Conservation (phyloP, 2,888 invertebrate genomes). For the Drosophila mercatorum region DNA sequence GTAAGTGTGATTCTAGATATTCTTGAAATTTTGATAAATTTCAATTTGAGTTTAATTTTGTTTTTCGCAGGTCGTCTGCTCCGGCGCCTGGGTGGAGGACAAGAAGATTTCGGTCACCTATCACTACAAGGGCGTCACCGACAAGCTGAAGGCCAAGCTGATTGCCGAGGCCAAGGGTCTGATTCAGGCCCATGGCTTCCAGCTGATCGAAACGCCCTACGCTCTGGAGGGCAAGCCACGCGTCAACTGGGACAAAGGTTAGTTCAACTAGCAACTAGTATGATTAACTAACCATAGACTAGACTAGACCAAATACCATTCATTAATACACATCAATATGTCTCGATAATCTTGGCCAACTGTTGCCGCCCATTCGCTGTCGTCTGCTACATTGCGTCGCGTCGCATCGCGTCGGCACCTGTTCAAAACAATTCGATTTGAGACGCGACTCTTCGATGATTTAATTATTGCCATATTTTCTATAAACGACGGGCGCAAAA, state of each 20-base stretch:
- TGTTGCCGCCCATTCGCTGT: slow-evolving; percentile 68
- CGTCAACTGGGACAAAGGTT: slow-evolving; percentile 91
- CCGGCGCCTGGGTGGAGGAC: slow-evolving; percentile 92
- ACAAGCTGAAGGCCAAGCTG: slow-evolving; percentile 86
- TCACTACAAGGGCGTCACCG: slow-evolving; percentile 90
- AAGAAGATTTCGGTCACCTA: slow-evolving; percentile 90
- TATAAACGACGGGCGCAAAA: slow-evolving; percentile 42
- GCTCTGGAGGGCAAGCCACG: slow-evolving; percentile 92
- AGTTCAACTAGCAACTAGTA: slow-evolving; percentile 48
- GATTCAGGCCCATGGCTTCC: slow-evolving; percentile 89
- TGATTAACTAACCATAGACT: slow-evolving; percentile 15
- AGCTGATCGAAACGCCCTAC: slow-evolving; percentile 89
- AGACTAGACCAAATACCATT: background rate
- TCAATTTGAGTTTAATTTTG: background rate
- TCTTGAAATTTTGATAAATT: background rate
- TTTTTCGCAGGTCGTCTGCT: slow-evolving; percentile 86
- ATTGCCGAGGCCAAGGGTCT: slow-evolving; percentile 87
- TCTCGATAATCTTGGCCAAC: slow-evolving; percentile 54
- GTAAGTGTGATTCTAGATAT: slow-evolving; percentile 73
- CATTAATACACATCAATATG: slow-evolving; percentile 9
- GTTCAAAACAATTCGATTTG: slow-evolving; percentile 77
- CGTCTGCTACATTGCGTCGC: slow-evolving; percentile 22
- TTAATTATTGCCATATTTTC: slow-evolving; percentile 69
- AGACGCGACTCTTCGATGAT: slow-evolving; percentile 68
- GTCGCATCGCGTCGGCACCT: slow-evolving; percentile 52